Evolutionary conservation across 2,113 vertebrate genomes (phyloP).

Genomic region (Rafetus swinhoei): DNA sequence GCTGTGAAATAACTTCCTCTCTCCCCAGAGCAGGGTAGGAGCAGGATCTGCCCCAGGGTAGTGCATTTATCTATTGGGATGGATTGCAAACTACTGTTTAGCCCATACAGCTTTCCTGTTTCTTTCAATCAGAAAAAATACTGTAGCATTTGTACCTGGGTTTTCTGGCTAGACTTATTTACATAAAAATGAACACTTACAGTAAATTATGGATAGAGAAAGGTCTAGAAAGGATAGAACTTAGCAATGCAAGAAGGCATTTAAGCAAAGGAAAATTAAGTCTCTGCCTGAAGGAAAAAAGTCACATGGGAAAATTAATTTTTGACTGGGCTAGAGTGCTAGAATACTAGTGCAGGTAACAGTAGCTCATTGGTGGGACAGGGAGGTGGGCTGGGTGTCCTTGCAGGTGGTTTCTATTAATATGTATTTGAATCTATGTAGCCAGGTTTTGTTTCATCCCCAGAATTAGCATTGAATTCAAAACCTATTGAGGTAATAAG

Average conservation of each 20-base stretch:
- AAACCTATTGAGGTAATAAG: fast-evolving
- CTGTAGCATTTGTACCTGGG: background rate
- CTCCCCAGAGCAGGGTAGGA: background rate
- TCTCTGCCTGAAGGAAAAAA: background rate
- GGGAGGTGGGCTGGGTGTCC: background rate
- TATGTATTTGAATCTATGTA: background rate
- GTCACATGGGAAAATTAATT: background rate
- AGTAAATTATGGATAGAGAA: background rate
- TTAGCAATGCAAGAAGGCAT: background rate
- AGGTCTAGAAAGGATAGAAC: background rate
- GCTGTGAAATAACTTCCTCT: background rate
- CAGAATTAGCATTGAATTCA: background rate
- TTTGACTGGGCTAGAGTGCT: background rate
- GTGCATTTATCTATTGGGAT: background rate
- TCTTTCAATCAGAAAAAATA: background rate
- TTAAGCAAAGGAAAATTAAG: background rate
- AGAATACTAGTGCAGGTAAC: background rate
- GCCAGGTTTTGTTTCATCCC: background rate
- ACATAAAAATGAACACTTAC: background rate
- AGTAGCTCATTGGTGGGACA: background rate
- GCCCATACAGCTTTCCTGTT: background rate
- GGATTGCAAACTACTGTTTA: background rate
- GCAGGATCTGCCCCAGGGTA: background rate
- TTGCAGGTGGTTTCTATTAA: background rate
- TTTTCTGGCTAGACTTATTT: background rate